Base-by-base conservation (phyloP, 2,797 vertebrate genomes). In the Buceros bicornis region DNA sequence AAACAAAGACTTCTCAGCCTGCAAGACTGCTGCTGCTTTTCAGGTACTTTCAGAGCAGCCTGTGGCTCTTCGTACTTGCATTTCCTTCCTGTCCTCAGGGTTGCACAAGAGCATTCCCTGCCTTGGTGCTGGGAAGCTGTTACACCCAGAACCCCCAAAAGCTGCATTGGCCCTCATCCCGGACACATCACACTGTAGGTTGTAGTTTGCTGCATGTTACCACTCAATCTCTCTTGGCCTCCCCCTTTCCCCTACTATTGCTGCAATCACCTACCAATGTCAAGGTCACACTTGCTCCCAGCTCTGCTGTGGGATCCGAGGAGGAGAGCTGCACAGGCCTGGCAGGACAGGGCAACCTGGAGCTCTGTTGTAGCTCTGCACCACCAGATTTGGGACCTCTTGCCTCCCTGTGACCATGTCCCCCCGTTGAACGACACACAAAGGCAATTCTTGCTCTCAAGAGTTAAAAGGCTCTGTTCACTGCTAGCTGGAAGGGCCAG, bases 131-230 rank as follows among this genome's bases (percentile, higher is more conserved):
- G 35, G 47, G 28, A 84, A 88, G 50, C 35, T 54, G 48, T 43
- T 74, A 65, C 8, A 64, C 22, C 3, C 47, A 45, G 57, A 56
- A 69, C 16, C 8, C 31, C 40, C 15, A 0, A 40, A 78, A 94
- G 91, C 60, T 4, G 0, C 3, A 2, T 6, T 57, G 57, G 33
- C 45, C 21, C 4, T 50, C 0, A 0, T 2, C 73, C 21, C 58
- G 54, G 47, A 58, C n/a, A 65, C 20, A 72, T 26, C 15, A 31
- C 0, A 1, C 58, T 29, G 21, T 0, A 81, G 25, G 40, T 79
- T 35, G 71, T 4, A 31, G 24, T 29, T 86, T 33, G 40, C 47
- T 66, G 57, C 33, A 60, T 7, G 1, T 51, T 19, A 37, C 31
- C 0, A 1, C 81, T 72, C 57, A 35, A 4, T n/a, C n/a, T 60